Evolutionary conservation across 53 echinoderm and acorn worm genomes (phyloP).

Genomic region (Antedon mediterranea): DNA sequence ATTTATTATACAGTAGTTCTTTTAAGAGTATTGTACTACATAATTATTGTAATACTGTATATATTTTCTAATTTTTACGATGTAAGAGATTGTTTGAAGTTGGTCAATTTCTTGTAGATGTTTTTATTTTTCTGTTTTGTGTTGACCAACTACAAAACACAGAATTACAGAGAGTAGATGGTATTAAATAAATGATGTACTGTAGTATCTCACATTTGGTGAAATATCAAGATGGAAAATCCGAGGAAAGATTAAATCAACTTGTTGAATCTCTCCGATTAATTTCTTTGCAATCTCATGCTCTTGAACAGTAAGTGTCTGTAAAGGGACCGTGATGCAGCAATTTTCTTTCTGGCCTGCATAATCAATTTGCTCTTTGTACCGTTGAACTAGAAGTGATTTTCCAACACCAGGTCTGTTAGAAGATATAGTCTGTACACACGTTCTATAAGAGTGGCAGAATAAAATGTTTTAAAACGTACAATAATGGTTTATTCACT

Average conservation of each 20-base stretch:
- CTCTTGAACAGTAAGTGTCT: constrained; percentile 4
- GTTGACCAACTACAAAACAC: no score
- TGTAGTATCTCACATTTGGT: constrained; percentile 8
- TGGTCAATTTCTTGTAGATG: no score
- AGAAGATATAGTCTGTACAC: constrained; percentile 2
- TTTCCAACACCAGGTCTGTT: constrained; percentile 17
- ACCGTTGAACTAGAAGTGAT: constrained; percentile 6
- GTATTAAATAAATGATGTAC: no score
- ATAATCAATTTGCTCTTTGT: not conserved
- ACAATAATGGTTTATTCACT: no score
- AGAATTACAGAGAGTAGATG: no score
- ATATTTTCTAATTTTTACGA: no score
- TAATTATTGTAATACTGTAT: no score
- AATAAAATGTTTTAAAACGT: no score
- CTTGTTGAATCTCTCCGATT: not conserved
- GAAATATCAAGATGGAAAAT: constrained; percentile 17
- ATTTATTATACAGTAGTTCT: no score
- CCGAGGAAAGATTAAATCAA: not conserved
- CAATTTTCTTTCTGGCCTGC: not conserved
- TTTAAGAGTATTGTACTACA: no score
- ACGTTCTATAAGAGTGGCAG: not conserved
- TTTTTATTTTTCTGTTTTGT: no score
- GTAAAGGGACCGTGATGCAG: constrained; percentile 15
- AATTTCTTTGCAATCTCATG: not conserved
- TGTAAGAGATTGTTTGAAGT: no score